Evolutionary conservation across 1,140 invertebrate genomes (phyloP).

Genomic region (Calycopis cecrops): DNA sequence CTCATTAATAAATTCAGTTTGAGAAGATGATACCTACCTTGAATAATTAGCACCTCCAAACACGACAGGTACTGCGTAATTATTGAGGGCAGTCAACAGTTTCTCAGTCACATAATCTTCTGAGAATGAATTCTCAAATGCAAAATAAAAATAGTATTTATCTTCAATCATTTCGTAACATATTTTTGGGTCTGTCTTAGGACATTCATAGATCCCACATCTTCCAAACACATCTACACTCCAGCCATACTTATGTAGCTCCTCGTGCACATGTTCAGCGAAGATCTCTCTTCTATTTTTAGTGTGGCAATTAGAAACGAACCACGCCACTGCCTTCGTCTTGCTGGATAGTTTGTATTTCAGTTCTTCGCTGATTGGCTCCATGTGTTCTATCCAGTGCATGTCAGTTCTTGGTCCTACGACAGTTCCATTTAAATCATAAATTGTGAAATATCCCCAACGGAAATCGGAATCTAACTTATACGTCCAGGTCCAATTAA

Average conservation of each 20-base stretch:
- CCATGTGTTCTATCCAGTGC: conserved; percentile 42
- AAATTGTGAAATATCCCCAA: conserved; percentile 71
- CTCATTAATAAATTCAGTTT: background rate
- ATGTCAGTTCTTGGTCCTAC: conserved; percentile 46
- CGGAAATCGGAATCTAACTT: conserved; percentile 79
- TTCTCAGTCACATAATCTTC: conserved; percentile 37
- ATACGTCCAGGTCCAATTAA: conserved; percentile 83
- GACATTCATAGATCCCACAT: conserved; percentile 31
- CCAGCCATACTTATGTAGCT: conserved; percentile 22
- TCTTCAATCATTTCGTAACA: conserved; percentile 30
- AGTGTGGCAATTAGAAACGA: conserved; percentile 40
- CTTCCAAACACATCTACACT: conserved; percentile 33
- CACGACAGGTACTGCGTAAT: conserved; percentile 32
- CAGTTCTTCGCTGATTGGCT: conserved; percentile 32
- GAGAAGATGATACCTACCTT: conserved; percentile 19
- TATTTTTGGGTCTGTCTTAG: conserved; percentile 14
- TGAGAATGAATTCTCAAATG: conserved; percentile 34
- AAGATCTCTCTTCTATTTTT: conserved; percentile 33
- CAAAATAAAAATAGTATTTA: conserved; percentile 37
- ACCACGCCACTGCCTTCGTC: conserved; percentile 39
- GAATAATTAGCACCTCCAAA: conserved; percentile 32
- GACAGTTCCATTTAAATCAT: conserved; percentile 38
- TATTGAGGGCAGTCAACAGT: conserved; percentile 27
- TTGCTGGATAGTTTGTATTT: conserved; percentile 40
- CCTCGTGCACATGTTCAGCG: conserved; percentile 24